Base-by-base conservation (phyloP, 2,888 invertebrate species). In the Malthinus flaveolus region DNA sequence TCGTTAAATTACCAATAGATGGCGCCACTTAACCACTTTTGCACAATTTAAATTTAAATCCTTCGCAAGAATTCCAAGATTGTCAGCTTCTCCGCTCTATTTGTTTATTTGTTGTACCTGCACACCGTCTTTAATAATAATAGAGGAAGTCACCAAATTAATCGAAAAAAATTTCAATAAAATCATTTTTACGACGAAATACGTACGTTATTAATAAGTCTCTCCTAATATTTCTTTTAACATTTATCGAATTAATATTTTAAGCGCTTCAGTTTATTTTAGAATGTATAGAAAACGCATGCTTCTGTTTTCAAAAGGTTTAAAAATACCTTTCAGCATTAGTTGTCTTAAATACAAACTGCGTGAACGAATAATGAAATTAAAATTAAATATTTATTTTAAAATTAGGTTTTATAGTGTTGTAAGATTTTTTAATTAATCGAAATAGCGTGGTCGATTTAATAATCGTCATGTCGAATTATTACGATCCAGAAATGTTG, bases 401-500 rank as follows among this genome's bases (percentile, higher is more conserved):
- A 42, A 42, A 13, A 42, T 15, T 23, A 15, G 5, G 10, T 34
- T 48, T 48, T 4, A 8, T 13, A 13, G 15, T 48, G n/a, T 48
- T 32, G 34, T 23, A 32, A 8, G 1, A 7, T 11, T 7, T 32
- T 34, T 34, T 15, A n/a, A 23, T 42, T 39, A 15, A 32, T 6
- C 10, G 10, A 15, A 32, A 39, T 32, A 46, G 46, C 35, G 46
- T 45, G 35, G 32, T 34, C 3, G 12, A 34, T 9, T n/a, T 8
- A 45, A 32, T 23, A 32, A 11, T n/a, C 32, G 57, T 33, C 11
- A 53, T 75, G 75, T 75, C 75, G 39, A 67, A 71, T 8, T 76
- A 77, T 61, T 69, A 72, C 39, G 77, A 78, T 64, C 72, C 74
- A 6, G 78, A 78, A 59, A 68, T 69, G 49, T 50, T 71, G 32